phyloP scores from a whole-genome alignment of 2,888 invertebrate species.

The Pteria penguin region DNA sequence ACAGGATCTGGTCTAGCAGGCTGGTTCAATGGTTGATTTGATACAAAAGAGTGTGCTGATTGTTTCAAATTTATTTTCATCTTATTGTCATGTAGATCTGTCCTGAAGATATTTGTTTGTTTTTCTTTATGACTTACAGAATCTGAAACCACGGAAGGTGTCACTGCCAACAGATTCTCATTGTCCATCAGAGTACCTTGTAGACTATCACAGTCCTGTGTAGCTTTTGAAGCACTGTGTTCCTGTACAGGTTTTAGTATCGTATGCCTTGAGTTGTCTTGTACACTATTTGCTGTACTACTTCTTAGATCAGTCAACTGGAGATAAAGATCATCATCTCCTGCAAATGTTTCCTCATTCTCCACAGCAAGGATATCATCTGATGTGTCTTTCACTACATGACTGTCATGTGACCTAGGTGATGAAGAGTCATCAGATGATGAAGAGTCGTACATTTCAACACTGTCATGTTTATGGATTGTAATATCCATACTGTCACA shows the following conservation, averaged over 20 bases:
- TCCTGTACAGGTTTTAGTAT: not conserved
- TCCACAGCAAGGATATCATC: not conserved
- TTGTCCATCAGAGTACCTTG: no score
- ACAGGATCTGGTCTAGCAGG: no score
- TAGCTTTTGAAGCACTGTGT: not conserved
- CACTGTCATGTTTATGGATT: not conserved
- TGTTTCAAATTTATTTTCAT: not conserved
- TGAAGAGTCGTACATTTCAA: not conserved
- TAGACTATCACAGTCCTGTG: no score
- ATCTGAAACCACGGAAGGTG: no score
- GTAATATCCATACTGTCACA: slow-evolving; percentile 19
- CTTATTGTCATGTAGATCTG: not conserved
- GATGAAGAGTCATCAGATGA: not conserved
- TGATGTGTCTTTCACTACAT: not conserved
- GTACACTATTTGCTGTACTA: not conserved
- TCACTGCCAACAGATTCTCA: no score
- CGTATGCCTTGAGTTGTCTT: not conserved
- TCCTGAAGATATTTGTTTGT: not conserved
- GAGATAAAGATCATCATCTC: not conserved
- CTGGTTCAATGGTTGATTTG: not conserved
- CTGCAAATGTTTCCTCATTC: not conserved
- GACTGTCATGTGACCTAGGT: not conserved
- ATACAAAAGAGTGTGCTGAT: not conserved
- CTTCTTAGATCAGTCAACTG: not conserved
- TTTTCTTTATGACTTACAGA: not conserved